Evolutionary conservation across 2,888 invertebrate species (phyloP), one percentile per base, ranked within the genome.

Genomic region (Ophion ellenae): DNA sequence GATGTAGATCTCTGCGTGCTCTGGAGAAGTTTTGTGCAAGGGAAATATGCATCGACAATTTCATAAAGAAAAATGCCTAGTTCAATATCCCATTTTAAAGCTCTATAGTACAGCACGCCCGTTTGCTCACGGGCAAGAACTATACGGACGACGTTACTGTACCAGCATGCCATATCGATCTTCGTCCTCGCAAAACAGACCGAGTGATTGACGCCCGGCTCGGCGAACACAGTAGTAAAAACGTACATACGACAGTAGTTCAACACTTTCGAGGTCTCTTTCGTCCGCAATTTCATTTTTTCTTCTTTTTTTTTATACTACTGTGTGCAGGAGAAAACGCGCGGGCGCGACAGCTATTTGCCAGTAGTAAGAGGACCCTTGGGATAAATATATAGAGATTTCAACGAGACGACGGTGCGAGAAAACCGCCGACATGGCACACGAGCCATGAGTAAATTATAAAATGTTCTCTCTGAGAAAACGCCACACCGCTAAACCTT

Each of bases 341-440:
- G 70, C 32, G n/a, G 5, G 59, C 57, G 53, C 28, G 70, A 24
- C 14, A 20, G 69, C 59, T 69, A 40, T 59, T 66, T 66, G 71
- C 73, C 32, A 24, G 57, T 61, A 61, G 53, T 59, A 73, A 73
- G 36, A 73, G 45, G 45, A 78, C 77, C 17, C 77, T 67, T 20
- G 83, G 83, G 77, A 83, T 67, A 71, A 83, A 67, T 83, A 78
- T 71, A 83, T 57, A 78, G 69, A 74, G 79, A 83, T 83, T 83
- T 83, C 83, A 47, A 79, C 69, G 74, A 64, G 71, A 71, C 63
- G 45, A 71, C 40, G 53, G 7, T 70, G 36, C 17, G 47, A 45
- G 36, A 73, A 24, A 28, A 59, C 32, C 47, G 28, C 17, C 40
- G 40, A 7, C 32, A 28, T 47, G n/a, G 53, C 59, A 11, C 3